Conservation (phyloP, 2,888 invertebrate species). For the Polydrusus pterygomalis region DNA sequence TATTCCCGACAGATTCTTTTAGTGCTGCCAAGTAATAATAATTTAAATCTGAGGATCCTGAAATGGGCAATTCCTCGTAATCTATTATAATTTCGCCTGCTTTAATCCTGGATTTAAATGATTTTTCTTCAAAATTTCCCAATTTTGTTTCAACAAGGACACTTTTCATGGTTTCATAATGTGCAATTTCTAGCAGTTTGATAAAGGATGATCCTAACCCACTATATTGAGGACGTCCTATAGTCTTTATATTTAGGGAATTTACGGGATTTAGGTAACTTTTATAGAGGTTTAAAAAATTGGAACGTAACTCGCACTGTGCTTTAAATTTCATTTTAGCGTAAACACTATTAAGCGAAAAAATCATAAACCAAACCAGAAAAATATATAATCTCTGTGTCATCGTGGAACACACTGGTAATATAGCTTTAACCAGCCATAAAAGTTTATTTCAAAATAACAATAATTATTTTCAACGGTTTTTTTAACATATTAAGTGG, state of each 20-base stretch:
- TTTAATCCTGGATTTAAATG: neutral
- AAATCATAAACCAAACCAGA: neutral
- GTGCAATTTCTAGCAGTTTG: neutral
- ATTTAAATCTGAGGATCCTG: neutral
- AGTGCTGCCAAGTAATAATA: neutral
- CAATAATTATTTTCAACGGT: neutral
- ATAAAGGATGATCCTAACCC: neutral
- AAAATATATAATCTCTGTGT: neutral
- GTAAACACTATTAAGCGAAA: neutral
- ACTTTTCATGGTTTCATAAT: neutral
- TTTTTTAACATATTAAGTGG: neutral
- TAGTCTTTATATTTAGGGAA: neutral
- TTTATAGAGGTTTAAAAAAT: neutral
- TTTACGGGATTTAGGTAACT: neutral
- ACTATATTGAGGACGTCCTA: neutral
- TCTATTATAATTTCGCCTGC: neutral
- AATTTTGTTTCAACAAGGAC: neutral
- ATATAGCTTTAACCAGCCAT: neutral
- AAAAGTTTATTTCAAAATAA: neutral
- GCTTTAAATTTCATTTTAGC: neutral
- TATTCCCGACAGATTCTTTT: slow-evolving; percentile 2
- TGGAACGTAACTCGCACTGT: neutral
- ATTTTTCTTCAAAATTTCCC: neutral
- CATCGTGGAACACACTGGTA: neutral
- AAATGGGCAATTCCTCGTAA: neutral